Percentiles rank a stretch among this genome's conserved stretches.
Evolutionary conservation across 2,797 vertebrate species (phyloP).

Genomic region (Steatocranus sp.): DNA sequence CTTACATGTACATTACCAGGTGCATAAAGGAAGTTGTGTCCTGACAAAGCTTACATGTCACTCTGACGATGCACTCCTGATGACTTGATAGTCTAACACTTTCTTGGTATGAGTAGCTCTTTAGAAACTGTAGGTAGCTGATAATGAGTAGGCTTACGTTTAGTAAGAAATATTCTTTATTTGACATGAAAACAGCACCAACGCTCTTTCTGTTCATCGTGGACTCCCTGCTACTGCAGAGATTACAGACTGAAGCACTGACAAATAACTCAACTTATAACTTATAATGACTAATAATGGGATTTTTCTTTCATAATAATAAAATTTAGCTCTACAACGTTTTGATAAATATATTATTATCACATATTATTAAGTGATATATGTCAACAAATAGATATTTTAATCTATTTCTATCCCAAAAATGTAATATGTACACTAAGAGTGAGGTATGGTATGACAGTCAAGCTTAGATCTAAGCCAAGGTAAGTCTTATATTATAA

Average conservation of each 20-base stretch:
- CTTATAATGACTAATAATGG: neutral
- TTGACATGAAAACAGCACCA: neutral
- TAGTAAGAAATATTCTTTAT: neutral
- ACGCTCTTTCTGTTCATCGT: neutral
- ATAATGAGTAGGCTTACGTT: neutral
- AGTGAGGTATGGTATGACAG: neutral
- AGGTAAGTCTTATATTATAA: neutral
- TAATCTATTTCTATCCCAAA: neutral
- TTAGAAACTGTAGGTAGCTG: neutral
- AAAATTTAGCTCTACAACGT: neutral
- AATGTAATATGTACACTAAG: neutral
- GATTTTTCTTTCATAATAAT: neutral
- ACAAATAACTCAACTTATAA: neutral
- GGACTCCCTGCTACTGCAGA: neutral
- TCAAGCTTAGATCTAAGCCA: neutral
- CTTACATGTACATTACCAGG: neutral
- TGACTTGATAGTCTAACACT: neutral
- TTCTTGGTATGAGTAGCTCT: neutral
- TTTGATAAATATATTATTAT: neutral
- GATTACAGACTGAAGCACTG: neutral
- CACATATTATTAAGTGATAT: neutral
- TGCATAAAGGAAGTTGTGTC: neutral
- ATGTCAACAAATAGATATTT: neutral
- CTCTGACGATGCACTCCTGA: neutral
- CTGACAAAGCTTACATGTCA: neutral